A percentile compares a stretch with the other conserved stretches of the same genome.
phyloP scores from a whole-genome alignment of 2,797 vertebrate species.

The Malacoctenus gilli region DNA sequence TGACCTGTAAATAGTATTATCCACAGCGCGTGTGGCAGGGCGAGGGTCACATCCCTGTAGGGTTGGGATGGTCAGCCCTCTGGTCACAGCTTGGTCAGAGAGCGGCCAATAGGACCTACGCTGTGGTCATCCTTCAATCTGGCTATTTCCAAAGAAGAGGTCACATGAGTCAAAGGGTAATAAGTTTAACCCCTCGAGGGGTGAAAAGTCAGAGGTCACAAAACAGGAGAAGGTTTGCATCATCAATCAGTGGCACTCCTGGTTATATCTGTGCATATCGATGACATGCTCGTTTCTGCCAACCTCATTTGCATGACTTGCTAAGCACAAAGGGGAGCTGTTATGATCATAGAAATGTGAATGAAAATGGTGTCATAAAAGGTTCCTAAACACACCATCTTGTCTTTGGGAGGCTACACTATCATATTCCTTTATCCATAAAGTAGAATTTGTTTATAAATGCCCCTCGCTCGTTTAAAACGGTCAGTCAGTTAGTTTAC shows the following conservation, averaged over 20 bases:
- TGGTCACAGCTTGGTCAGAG: constrained; percentile 81
- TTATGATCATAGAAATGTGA: constrained; percentile 29
- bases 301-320: constrained; percentile 70
- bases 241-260: constrained; percentile 79
- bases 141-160: constrained; percentile 87
- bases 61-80: constrained; percentile 73
- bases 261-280: constrained; percentile 70
- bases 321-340: constrained; percentile 55
- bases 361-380: constrained; percentile 13
- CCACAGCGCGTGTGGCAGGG: constrained; percentile 77
- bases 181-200: constrained; percentile 89
- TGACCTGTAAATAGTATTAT: constrained; percentile 80
- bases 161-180: constrained; percentile 91
- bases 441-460: constrained; percentile 14
- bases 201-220: constrained; percentile 86
- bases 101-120: constrained; percentile 83
- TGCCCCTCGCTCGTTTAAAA: constrained; percentile 10
- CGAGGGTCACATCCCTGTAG: constrained; percentile 77
- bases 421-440: constrained; percentile 3
- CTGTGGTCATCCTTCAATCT: constrained; percentile 91
- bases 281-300: constrained; percentile 58
- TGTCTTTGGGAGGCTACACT: not conserved
- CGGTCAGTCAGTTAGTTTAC: not conserved
- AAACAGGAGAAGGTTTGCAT: constrained; percentile 81
- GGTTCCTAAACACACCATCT: not conserved